phyloP scores from a whole-genome alignment of 2,797 vertebrate species.

The Triplophysa yarkandensis region DNA sequence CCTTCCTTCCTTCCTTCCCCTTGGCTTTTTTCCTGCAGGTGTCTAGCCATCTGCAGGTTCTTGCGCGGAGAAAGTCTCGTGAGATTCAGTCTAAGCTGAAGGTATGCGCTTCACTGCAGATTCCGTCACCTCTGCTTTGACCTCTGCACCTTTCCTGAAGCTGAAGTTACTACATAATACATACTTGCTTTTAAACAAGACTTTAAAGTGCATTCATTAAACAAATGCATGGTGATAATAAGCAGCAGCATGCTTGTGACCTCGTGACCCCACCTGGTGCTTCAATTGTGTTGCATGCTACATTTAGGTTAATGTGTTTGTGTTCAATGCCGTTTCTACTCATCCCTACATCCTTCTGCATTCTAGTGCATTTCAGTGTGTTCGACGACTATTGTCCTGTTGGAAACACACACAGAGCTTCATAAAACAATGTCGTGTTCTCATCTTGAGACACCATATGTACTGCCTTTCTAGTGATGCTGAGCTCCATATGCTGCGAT shows the following conservation, averaged over 20 bases:
- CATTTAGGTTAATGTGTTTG: neutral
- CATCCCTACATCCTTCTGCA: neutral
- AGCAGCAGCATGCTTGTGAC: neutral
- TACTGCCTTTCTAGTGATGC: no score
- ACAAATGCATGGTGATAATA: neutral
- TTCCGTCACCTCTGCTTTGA: slow-evolving; percentile 50
- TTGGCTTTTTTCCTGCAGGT: slow-evolving; percentile 84
- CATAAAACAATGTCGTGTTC: no score
- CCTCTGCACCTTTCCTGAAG: slow-evolving; percentile 23
- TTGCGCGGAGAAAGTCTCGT: slow-evolving; percentile 96
- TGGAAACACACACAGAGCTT: no score
- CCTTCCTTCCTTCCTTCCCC: slow-evolving; percentile 53
- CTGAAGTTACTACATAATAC: neutral
- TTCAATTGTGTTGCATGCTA: neutral
- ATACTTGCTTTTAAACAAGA: neutral
- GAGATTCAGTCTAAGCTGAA: slow-evolving; percentile 98
- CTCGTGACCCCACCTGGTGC: neutral
- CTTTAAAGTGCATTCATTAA: neutral
- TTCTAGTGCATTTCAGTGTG: neutral
- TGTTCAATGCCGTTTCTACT: neutral
- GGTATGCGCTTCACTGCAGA: slow-evolving; percentile 76
- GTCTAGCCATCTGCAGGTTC: slow-evolving; percentile 99
- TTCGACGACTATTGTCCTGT: no score
- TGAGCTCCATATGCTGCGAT: no score
- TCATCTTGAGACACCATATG: no score